Base-by-base conservation (phyloP, 2,888 invertebrate species). In the Nemotelus nigrinus region DNA sequence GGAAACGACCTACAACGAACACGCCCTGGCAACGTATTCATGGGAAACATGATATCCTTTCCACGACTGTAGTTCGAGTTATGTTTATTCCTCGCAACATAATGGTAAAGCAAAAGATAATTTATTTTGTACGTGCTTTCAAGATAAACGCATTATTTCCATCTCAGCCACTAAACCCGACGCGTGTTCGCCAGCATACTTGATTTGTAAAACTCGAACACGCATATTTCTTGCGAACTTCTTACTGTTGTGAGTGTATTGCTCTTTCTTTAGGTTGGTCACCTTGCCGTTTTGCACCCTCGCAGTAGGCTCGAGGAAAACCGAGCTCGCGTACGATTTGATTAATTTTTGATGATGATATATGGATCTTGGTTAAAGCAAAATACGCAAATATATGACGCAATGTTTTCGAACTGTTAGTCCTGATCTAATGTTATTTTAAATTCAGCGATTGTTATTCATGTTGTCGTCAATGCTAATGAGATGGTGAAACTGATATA, bases 331-430 rank as follows among this genome's bases (percentile, higher is more conserved):
- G 10, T 43, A 67, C 67, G 6, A 8, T 67, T 48, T 67, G 67
- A 67, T 67, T 67, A 67, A 67, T 67, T 67, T 67, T 67, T 67
- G 67, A 67, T 67, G 67, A 67, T 67, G 67, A 67, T 67, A 67
- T 67, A 67, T 67, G 67, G 67, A 65, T 65, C 25, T 50, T 65
- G 50, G 48, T 44, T 48, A 0, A 67, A 25, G 39, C 48, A 67
- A n/a, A 67, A 67, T 25, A 48, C 50, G n/a, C 8, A 43, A 53
- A 53, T 63, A 67, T 48, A 67, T 65, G 63, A 7, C 45, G 4
- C 47, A 65, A 65, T 65, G 65, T 65, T 65, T 65, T 3, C 44
- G 43, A 65, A 47, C 8, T 43, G 10, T 63, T 25, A 25, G 25
- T 25, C 25, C 63, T 65, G n/a, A 47, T 65, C 65, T 65, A 65